phyloP scores from a whole-genome alignment of 2,797 vertebrate genomes.

The Allobates femoralis region DNA sequence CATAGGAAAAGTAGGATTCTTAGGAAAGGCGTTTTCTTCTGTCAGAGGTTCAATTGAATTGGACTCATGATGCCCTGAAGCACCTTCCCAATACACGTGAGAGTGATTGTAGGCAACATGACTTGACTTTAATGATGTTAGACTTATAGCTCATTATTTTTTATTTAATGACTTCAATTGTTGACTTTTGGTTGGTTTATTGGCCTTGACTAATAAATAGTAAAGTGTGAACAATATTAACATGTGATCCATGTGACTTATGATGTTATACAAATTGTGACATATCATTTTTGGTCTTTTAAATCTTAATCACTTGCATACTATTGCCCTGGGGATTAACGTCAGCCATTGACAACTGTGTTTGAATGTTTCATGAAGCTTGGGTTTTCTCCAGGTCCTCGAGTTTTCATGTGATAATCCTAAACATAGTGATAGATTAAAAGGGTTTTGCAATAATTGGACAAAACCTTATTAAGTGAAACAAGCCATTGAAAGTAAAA shows the following conservation, averaged over 20 bases:
- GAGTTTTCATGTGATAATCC: too few species aligned
- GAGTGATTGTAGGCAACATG: neutral
- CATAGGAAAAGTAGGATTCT: neutral
- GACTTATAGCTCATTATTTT: neutral
- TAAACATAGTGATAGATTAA: too few species aligned
- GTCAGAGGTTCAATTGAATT: neutral
- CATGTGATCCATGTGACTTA: neutral
- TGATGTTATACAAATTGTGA: neutral
- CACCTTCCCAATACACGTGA: slow-evolving; percentile 19
- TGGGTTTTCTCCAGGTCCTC: too few species aligned
- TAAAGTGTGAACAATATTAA: neutral
- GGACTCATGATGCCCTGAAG: neutral
- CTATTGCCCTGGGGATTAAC: too few species aligned
- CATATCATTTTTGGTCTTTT: neutral
- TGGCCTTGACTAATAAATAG: neutral
- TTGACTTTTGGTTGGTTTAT: neutral
- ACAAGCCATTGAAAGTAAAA: too few species aligned
- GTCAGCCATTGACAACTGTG: neutral
- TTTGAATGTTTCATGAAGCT: too few species aligned
- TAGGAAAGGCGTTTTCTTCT: neutral
- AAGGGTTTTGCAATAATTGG: too few species aligned
- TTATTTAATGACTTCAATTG: neutral
- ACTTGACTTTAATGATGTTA: neutral
- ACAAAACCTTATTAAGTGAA: too few species aligned
- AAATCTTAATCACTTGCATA: too few species aligned